phyloP scores from a whole-genome alignment of 2,888 invertebrate genomes.

The Lycia hirtaria region DNA sequence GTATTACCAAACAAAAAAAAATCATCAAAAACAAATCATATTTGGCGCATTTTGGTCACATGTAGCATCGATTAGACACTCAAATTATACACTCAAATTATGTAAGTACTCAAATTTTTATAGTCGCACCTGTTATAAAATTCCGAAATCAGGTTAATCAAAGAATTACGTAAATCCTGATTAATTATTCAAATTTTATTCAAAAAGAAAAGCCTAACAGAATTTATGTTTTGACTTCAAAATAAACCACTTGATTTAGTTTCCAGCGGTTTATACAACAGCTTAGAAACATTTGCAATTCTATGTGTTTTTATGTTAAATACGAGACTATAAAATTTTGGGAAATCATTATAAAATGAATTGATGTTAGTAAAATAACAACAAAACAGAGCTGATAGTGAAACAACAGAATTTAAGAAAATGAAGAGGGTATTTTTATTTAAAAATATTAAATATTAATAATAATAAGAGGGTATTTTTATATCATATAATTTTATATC shows the following conservation, averaged over 20 bases:
- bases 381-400: not conserved
- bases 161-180: not conserved
- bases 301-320: not conserved
- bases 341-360: not conserved
- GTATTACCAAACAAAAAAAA: too few species aligned
- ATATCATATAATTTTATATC: too few species aligned
- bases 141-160: not conserved
- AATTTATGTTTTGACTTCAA: not conserved
- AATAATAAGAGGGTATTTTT: too few species aligned
- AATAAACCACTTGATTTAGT: not conserved
- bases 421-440: too few species aligned
- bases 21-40: too few species aligned
- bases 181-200: constrained; percentile 1
- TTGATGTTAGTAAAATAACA: not conserved
- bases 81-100: too few species aligned
- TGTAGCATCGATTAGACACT: too few species aligned
- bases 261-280: not conserved
- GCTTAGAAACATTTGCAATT: not conserved
- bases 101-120: too few species aligned
- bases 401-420: not conserved
- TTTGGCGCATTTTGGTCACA: too few species aligned
- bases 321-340: not conserved
- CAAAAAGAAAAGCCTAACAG: not conserved
- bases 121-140: not conserved
- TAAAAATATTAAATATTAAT: too few species aligned